Evolutionary conservation across 2,888 invertebrate species (phyloP), one percentile per base, ranked within the genome.

Genomic region (Tineola bisselliella): DNA sequence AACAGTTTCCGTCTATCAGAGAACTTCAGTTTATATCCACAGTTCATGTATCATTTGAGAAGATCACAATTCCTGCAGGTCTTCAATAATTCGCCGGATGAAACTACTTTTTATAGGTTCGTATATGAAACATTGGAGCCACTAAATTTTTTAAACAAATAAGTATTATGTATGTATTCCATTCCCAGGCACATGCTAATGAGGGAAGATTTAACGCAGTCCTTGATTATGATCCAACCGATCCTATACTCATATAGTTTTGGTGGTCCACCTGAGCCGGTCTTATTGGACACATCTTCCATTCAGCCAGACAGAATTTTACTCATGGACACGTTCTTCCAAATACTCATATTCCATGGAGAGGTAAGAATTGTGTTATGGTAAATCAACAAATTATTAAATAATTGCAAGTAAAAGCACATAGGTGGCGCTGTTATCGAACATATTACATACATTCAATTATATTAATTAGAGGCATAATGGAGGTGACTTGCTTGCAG

Each of bases 311-410:
- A 99, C 79, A 90, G 97, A 63, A 99, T 99, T 71, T 89, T 99
- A 54, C 90, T 99, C 61, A 98, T 99, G 98, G 99, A 99, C 83
- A 99, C 99, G 0, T 99, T 99, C 89, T 99, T 99, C 92, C 99
- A 99, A 86, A 97, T 99, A 73, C 91, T 99, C 62, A 99, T 99
- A 72, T 99, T 98, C 84, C 98, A 98, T 73, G 99, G 99, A 77
- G 98, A 98, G 91, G 96, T 95, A 61, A 48, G 13, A 13, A 57
- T 61, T 43, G 43, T 60, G 25, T 6, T 4, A 25, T 4, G 6
- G 6, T 25, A 25, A 13, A 17, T n/a, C n/a, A n/a, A n/a, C n/a
- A n/a, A n/a, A n/a, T n/a, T n/a, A n/a, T n/a, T n/a, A n/a, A n/a
- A n/a, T n/a, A n/a, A n/a, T n/a, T n/a, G n/a, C n/a, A n/a, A n/a